Evolutionary conservation across 92 coral and sea anemone genomes (phyloP), one percentile per base, ranked within the genome.

Genomic region (Porites rus): DNA sequence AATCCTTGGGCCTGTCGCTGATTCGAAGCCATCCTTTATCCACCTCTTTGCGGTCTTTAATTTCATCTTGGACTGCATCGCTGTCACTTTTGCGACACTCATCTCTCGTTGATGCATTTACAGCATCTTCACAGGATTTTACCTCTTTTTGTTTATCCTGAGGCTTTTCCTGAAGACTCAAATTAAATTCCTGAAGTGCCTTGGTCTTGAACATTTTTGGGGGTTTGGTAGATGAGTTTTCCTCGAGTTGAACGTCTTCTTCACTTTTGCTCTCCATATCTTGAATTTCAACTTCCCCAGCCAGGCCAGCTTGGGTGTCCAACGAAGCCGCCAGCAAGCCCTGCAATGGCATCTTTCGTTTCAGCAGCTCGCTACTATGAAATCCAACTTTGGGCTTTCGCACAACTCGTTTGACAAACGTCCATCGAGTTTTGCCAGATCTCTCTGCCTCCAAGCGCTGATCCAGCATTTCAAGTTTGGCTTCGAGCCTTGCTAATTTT

Each of bases 391-490:
- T 73, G 10, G 87, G 58, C 38, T 83, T 83, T 24, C 11, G 74
- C 53, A 38, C 1, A 52, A 20, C 73, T 12, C 51, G 74, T 24
- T 60, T 63, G 52, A 83, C 87, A 74, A 46, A 83, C 20, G 87
- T 83, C 87, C 87, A 83, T 50, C 71, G 73, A 73, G 13, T 50
- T 63, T 74, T 83, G n/a, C 80, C 87, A 3, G 80, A 46, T 74
- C 90, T 81, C 53, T 91, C 96, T 14, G 64, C 24, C 51, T 80
- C 91, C 51, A 93, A 85, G 9, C 94, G 80, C 51, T 86, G 88
- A 52, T 84, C 90, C 53, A 93, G 68, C 81, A 80, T 87, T 69
- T 91, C 89, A 16, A 84, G 88, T 77, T 93, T 93, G 7, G 81
- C 70, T 82, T 88, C 94, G 6, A 71, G 77, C 43, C 85, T 84